Evolutionary conservation across 1,140 invertebrate species (phyloP).

Genomic region (Ctenoplectra terminalis): DNA sequence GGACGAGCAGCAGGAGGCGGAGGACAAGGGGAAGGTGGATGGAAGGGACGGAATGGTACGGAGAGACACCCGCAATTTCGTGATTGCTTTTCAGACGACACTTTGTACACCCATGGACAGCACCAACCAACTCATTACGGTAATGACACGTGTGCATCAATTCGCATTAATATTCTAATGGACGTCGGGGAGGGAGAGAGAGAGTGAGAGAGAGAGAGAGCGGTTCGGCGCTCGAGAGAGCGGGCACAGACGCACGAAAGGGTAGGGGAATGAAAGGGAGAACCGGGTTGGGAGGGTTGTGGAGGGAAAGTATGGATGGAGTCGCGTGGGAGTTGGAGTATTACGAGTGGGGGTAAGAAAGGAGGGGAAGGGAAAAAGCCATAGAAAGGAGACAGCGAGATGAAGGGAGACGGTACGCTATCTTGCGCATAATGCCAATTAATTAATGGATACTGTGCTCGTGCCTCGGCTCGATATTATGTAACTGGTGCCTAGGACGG

Average conservation of each 20-base stretch:
- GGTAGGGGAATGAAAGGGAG: slow-evolving; percentile 14
- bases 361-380: slow-evolving; percentile 49
- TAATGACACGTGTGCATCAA: slow-evolving; percentile 83
- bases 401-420: slow-evolving; percentile 50
- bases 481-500: slow-evolving; percentile 58
- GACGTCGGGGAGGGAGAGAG: slow-evolving; percentile 61
- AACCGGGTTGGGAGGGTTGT: background rate
- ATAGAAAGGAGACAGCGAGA: slow-evolving; percentile 62
- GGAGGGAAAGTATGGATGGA: slow-evolving; percentile 25
- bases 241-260: slow-evolving; percentile 31
- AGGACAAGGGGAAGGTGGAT: background rate
- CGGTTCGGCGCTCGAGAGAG: slow-evolving; percentile 20
- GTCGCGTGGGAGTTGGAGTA: slow-evolving; percentile 7
- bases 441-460: slow-evolving; percentile 65
- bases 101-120: slow-evolving; percentile 76
- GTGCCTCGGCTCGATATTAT: slow-evolving; percentile 57
- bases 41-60: slow-evolving; percentile 40
- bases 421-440: slow-evolving; percentile 67
- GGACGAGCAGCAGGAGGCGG: background rate
- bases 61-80: slow-evolving; percentile 80
- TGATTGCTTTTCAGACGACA: slow-evolving; percentile 80
- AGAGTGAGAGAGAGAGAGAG: slow-evolving; percentile 23
- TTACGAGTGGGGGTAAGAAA: background rate
- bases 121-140: slow-evolving; percentile 81
- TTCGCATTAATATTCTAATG: slow-evolving; percentile 83